phyloP scores from a whole-genome alignment of 2,113 vertebrate genomes.

The Prochilodus magdalenae region DNA sequence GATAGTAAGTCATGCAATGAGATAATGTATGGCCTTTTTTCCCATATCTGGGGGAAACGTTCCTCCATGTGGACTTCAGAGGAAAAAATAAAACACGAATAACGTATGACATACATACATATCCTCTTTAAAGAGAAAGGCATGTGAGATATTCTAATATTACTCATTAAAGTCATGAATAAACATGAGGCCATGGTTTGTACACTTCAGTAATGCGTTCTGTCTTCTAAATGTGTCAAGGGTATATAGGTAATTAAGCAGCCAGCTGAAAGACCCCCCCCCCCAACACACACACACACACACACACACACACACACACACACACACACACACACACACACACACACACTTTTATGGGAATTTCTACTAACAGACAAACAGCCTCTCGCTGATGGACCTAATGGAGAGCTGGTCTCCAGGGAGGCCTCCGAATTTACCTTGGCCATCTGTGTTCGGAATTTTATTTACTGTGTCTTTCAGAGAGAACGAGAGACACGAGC shows the following conservation, averaged over 20 bases:
- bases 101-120: too few relatives aligned
- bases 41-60: too few relatives aligned
- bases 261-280: background rate
- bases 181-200: background rate
- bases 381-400: conserved; percentile 7
- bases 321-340: too few relatives aligned
- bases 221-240: conserved; percentile 23
- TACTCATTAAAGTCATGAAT: background rate
- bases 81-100: too few relatives aligned
- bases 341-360: conserved; percentile 32
- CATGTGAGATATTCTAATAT: background rate
- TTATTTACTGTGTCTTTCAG: conserved; percentile 27
- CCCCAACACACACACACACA: too few relatives aligned
- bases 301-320: too few relatives aligned
- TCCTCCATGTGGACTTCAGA: too few relatives aligned
- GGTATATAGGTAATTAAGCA: conserved; percentile 27
- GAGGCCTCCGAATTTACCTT: conserved; percentile 16
- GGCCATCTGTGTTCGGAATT: conserved; percentile 30
- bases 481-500: background rate
- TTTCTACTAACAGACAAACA: conserved; percentile 25
- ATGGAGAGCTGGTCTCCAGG: background rate
- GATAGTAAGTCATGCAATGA: too few relatives aligned
- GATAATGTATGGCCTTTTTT: too few relatives aligned
- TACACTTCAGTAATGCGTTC: background rate
- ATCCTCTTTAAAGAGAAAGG: too few relatives aligned